Conservation (phyloP, 1,140 invertebrate genomes). For the Bombus ignitus region DNA sequence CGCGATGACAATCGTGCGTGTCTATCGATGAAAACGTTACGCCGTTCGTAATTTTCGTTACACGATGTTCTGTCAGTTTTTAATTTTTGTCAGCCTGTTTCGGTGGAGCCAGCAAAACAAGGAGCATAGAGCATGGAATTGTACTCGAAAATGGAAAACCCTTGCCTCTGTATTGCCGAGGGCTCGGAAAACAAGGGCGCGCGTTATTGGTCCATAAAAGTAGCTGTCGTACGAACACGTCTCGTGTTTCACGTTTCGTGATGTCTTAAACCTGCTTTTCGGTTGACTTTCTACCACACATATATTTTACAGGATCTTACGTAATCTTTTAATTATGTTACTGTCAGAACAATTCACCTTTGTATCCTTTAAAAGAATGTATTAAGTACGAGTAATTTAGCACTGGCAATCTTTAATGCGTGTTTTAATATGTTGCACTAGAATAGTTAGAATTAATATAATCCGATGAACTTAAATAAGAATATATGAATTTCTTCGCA, state of each 20-base stretch:
- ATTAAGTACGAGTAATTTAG: not conserved
- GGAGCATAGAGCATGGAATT: not conserved
- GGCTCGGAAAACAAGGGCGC: not conserved
- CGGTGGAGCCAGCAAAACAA: not conserved
- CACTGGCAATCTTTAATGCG: not conserved
- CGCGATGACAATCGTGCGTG: not conserved
- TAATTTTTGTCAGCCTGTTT: not conserved
- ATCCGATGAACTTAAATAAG: not conserved
- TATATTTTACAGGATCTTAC: not conserved
- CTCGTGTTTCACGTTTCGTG: not conserved
- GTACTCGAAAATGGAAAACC: constrained; percentile 3
- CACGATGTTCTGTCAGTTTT: not conserved
- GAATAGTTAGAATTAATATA: not conserved
- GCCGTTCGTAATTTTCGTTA: not conserved
- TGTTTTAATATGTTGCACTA: not conserved
- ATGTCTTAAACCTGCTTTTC: not conserved
- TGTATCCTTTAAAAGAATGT: not conserved
- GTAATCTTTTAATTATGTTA: not conserved
- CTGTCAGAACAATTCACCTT: not conserved
- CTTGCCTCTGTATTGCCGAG: too few species aligned
- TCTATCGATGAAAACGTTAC: not conserved
- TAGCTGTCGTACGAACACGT: not conserved
- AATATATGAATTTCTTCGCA: not conserved
- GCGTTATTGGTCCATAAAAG: constrained; percentile 2
- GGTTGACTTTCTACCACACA: not conserved